Percentiles rank a stretch among this genome's conserved stretches.
Conservation (phyloP, 2,113 vertebrate species). For the Phainopepla nitens region DNA sequence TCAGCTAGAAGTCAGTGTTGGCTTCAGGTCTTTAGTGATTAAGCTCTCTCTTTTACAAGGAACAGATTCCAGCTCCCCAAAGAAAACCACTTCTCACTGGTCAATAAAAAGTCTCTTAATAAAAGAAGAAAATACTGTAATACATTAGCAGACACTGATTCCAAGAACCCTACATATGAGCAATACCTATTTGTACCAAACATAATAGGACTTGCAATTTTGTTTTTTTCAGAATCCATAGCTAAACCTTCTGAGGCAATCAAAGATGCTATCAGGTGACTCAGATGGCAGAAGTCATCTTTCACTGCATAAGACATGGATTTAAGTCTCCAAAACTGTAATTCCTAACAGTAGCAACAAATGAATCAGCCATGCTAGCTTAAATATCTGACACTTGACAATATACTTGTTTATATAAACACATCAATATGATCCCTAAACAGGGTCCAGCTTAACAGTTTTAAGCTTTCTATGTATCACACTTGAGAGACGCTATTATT, state of each 20-base stretch:
- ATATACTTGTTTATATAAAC: background rate
- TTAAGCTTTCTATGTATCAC: background rate
- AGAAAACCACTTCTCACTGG: background rate
- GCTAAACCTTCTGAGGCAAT: background rate
- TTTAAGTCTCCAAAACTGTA: background rate
- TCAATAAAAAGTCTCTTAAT: background rate
- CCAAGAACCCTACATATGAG: background rate
- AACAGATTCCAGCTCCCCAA: background rate
- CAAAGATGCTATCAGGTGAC: background rate
- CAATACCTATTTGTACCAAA: background rate
- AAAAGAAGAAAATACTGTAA: background rate
- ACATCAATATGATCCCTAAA: background rate
- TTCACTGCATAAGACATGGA: background rate
- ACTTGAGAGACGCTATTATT: background rate
- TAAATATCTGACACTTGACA: background rate
- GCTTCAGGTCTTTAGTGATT: background rate
- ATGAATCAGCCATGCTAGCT: background rate
- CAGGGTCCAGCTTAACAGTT: background rate
- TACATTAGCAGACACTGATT: background rate
- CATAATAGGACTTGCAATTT: background rate
- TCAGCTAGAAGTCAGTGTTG: background rate
- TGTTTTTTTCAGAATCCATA: background rate
- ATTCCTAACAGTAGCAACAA: background rate
- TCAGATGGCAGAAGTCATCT: background rate
- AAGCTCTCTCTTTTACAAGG: background rate